These are phyloP conservation scores for Sarotherodon lohbergeri DNA, from an alignment of 2,113 vertebrate species.

Conservation along the genomic window DNA sequence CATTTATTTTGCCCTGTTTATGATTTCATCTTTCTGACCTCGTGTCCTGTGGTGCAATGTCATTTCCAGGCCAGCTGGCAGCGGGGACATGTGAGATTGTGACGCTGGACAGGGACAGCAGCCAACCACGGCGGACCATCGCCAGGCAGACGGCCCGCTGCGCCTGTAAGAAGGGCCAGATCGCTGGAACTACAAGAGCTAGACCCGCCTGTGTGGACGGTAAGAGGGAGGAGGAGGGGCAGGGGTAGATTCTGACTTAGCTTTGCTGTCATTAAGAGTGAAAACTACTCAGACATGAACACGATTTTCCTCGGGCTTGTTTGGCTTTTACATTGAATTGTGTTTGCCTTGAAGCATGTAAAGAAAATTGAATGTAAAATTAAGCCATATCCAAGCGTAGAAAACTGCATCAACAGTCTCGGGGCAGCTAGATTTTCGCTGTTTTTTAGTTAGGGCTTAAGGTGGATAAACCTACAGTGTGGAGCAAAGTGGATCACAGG, in stretches of 20 bases:
- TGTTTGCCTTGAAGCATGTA: neutral
- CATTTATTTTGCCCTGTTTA: slow-evolving; percentile 38
- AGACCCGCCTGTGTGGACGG: slow-evolving; percentile 97
- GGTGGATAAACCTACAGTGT: slow-evolving; percentile 33
- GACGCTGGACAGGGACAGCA: slow-evolving; percentile 95
- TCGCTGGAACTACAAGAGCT: slow-evolving; percentile 95
- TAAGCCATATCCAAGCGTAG: neutral
- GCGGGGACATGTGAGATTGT: slow-evolving; percentile 98
- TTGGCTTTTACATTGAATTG: neutral
- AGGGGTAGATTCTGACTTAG: neutral
- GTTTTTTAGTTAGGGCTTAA: slow-evolving; percentile 19
- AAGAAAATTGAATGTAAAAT: neutral
- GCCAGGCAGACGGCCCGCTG: slow-evolving; percentile 98
- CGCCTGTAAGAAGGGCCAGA: slow-evolving; percentile 98
- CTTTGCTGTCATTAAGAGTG: neutral
- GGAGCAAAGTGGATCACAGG: slow-evolving; percentile 38
- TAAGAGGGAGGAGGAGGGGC: slow-evolving; percentile 69
- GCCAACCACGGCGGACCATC: slow-evolving; percentile 95
- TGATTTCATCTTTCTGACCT: slow-evolving; percentile 48
- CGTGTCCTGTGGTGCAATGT: slow-evolving; percentile 56
- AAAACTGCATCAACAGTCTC: neutral
- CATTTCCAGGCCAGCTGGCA: slow-evolving; percentile 91
- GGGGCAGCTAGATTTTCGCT: neutral
- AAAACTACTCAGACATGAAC: neutral
- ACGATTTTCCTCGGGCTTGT: neutral